Evolutionary conservation across 2,888 invertebrate species (phyloP).

Genomic region (Atethmia centrago): DNA sequence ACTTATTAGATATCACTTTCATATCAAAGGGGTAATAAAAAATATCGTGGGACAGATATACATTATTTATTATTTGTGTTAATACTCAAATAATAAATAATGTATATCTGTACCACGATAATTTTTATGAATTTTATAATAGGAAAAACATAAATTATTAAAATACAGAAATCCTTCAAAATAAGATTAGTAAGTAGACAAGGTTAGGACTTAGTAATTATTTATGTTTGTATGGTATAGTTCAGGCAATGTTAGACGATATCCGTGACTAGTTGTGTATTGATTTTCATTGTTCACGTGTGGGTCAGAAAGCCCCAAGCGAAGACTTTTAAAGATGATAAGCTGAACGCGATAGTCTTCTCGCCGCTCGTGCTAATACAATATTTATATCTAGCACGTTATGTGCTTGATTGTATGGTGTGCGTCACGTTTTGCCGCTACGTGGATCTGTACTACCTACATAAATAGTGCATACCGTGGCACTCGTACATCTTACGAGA

Average conservation of each 20-base stretch:
- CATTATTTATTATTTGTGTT: constrained; percentile 50
- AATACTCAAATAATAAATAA: too few relatives aligned
- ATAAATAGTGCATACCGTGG: constrained; percentile 9
- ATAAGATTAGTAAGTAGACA: constrained; percentile 36
- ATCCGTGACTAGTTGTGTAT: constrained; percentile 21
- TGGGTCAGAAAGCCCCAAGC: constrained; percentile 28
- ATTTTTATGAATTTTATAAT: too few relatives aligned
- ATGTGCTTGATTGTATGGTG: constrained; percentile 26
- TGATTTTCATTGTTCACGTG: constrained; percentile 35
- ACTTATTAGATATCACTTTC: constrained; percentile 43
- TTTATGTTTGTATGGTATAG: constrained; percentile 7
- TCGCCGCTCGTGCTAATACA: constrained; percentile 33
- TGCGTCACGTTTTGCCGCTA: constrained; percentile 53
- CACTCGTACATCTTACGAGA: constrained; percentile 29
- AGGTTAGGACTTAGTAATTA: constrained; percentile 26
- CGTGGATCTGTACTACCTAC: constrained; percentile 43
- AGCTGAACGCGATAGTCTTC: constrained; percentile 32
- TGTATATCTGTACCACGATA: too few relatives aligned
- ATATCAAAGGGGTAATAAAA: constrained; percentile 57
- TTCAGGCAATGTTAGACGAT: not conserved
- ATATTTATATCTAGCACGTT: constrained; percentile 45
- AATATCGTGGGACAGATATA: constrained; percentile 45
- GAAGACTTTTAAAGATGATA: constrained; percentile 34
- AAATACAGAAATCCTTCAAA: constrained; percentile 40
- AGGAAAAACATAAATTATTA: constrained; percentile 26